Percentiles rank a stretch among this genome's conserved stretches.
Conservation (phyloP, 2,113 vertebrate species). For the Vombatus ursinus region DNA sequence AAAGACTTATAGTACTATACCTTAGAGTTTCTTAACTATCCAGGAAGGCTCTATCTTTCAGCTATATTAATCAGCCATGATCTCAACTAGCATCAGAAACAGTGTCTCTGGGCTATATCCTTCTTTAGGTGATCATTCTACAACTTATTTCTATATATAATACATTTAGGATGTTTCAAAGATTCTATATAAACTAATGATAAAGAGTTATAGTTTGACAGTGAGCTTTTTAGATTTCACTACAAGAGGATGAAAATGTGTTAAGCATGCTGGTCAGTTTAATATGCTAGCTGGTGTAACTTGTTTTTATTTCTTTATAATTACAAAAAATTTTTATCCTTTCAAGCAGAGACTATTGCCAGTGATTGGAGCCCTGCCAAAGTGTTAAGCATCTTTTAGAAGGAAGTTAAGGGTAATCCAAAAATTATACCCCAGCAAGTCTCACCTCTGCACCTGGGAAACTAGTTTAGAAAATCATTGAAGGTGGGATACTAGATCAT, state of each 20-base stretch:
- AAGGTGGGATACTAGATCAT: conserved; percentile 71
- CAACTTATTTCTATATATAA: conserved; percentile 42
- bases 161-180: conserved; percentile 46
- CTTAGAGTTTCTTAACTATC: not conserved
- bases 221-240: conserved; percentile 55
- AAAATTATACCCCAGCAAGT: conserved; percentile 73
- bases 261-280: conserved; percentile 63
- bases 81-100: not conserved
- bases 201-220: conserved; percentile 55
- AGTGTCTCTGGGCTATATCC: not conserved
- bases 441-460: conserved; percentile 78
- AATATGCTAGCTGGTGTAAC: conserved; percentile 50
- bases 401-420: conserved; percentile 70
- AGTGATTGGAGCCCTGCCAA: conserved; percentile 65
- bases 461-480: conserved; percentile 63
- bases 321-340: conserved; percentile 76
- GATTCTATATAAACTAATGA: conserved; percentile 51
- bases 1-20: not conserved
- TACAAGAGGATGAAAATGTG: conserved; percentile 62
- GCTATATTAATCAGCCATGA: not conserved
- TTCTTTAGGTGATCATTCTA: conserved; percentile 16
- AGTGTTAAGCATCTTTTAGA: conserved; percentile 60
- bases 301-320: conserved; percentile 76
- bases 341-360: conserved; percentile 65
- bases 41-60: not conserved